Base-by-base conservation (phyloP, 2,797 vertebrate species). In the Pseudochaenichthys georgianus region DNA sequence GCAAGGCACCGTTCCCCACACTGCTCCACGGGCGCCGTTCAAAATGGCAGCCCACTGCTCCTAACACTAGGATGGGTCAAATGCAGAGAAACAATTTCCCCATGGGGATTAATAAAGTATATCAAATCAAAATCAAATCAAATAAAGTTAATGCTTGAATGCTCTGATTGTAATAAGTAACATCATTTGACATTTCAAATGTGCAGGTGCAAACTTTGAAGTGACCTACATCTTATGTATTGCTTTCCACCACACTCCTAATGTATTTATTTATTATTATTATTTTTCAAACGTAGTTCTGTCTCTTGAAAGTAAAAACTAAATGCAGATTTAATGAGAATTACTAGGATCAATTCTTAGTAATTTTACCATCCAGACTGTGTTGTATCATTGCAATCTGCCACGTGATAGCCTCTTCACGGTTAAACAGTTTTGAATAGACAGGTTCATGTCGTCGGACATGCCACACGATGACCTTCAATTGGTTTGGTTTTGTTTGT, bases 401-500 rank as follows among this genome's bases (percentile, higher is more conserved):
- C 31, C 55, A 10, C 70, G 41, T 60, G 51, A 47, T 28, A 19
- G 64, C 17, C 17, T 57, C 54, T 28, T 67, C 19, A 64, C 54
- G 50, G 48, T 57, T 68, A 43, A 76, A 72, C 43, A 47, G 43
- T 68, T 76, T 59, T 52, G 34, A 53, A 41, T 9, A 28, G 57
- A 78, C 41, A 55, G 34, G 48, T 50, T 68, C 6, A 52, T 17
- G 57, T 15, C n/a, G 15, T 73, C 52, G 34, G 66, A 34, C 45
- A 15, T 45, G 19, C 21, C 19, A 70, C 16, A 45, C 64, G n/a
- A 69, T 68, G n/a, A 69, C 64, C 42, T 77, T 77, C 38, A 68
- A 70, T 19, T 31, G 58, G 23, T 52, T 42, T n/a, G 17, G 34
- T 53, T 61, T 42, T 19, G 46, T 52, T 53, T 51, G 43, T 28